A percentile compares a stretch with the other conserved stretches of the same genome.
Conservation (phyloP, 2,888 invertebrate genomes). For the Agrilus cyanescens region DNA sequence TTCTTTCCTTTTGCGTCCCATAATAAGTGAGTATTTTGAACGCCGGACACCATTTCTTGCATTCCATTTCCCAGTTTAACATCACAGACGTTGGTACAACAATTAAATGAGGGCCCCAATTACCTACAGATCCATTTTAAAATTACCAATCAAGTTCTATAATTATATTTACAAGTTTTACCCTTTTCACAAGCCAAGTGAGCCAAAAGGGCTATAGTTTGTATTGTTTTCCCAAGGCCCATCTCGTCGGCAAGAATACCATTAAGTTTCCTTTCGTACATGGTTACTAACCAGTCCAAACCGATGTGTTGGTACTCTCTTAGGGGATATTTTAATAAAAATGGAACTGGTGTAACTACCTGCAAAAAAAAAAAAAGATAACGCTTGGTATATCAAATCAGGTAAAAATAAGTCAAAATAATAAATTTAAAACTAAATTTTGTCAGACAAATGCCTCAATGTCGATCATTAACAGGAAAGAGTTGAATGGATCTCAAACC, state of each 20-base stretch:
- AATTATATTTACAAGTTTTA: conserved; percentile 18
- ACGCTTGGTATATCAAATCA: too few species aligned
- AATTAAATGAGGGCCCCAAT: conserved; percentile 98
- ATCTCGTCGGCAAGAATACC: conserved; percentile 96
- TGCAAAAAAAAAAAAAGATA: conserved; percentile 28
- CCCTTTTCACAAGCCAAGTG: conserved; percentile 86
- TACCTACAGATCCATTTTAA: conserved; percentile 39
- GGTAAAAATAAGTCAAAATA: conserved; percentile 4
- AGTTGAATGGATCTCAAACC: conserved; percentile 26
- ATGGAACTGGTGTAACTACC: conserved; percentile 89
- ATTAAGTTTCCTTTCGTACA: conserved; percentile 89
- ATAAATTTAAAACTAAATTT: conserved; percentile 8
- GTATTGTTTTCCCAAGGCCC: conserved; percentile 95
- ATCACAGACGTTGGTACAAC: conserved; percentile 99
- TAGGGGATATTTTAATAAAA: conserved; percentile 76
- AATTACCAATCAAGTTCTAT: conserved; percentile 5
- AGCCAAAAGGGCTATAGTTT: conserved; percentile 87
- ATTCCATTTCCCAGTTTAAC: conserved; percentile 99
- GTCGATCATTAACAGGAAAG: conserved; percentile 19
- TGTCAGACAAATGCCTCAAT: conserved; percentile 28
- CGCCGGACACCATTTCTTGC: conserved; percentile 99
- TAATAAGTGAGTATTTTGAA: conserved; percentile 99
- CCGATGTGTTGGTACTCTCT: conserved; percentile 97
- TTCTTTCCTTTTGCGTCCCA: conserved; percentile 91
- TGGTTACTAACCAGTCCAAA: conserved; percentile 92